Percentiles rank a stretch among this genome's conserved stretches.
Evolutionary conservation across 1,140 invertebrate species (phyloP).

Genomic region (Plutomurus gul): DNA sequence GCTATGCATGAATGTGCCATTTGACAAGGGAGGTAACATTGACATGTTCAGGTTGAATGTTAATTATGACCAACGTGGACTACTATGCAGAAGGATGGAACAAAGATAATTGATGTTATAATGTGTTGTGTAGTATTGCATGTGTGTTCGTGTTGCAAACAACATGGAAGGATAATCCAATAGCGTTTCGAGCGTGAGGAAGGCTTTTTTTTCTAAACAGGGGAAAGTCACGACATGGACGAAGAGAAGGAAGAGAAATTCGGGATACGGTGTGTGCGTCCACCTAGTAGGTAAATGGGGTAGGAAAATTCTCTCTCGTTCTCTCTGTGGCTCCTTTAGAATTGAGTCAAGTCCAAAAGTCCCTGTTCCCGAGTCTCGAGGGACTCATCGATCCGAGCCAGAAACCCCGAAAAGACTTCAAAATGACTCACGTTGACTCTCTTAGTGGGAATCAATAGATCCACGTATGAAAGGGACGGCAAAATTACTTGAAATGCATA

Average conservation of each 20-base stretch:
- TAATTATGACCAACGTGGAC: too few species aligned
- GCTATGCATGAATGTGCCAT: too few species aligned
- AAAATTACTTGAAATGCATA: too few species aligned
- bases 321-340: background rate
- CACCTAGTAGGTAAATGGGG: too few species aligned
- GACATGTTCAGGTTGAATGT: too few species aligned
- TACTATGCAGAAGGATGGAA: too few species aligned
- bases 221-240: background rate
- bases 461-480: background rate
- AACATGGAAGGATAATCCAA: too few species aligned
- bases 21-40: too few species aligned
- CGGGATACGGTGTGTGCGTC: background rate
- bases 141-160: too few species aligned
- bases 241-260: background rate
- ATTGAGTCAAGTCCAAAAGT: background rate
- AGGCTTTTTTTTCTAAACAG: background rate
- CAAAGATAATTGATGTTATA: too few species aligned
- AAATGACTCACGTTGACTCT: constrained; percentile 22
- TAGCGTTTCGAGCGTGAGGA: too few species aligned
- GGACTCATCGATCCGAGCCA: constrained; percentile 15
- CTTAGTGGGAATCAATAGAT: background rate
- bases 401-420: constrained; percentile 14
- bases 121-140: too few species aligned
- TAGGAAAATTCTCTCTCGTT: background rate
- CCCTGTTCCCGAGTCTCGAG: background rate